Evolutionary conservation across 2,797 vertebrate species (phyloP).

Genomic region (Oreortyx pictus): DNA sequence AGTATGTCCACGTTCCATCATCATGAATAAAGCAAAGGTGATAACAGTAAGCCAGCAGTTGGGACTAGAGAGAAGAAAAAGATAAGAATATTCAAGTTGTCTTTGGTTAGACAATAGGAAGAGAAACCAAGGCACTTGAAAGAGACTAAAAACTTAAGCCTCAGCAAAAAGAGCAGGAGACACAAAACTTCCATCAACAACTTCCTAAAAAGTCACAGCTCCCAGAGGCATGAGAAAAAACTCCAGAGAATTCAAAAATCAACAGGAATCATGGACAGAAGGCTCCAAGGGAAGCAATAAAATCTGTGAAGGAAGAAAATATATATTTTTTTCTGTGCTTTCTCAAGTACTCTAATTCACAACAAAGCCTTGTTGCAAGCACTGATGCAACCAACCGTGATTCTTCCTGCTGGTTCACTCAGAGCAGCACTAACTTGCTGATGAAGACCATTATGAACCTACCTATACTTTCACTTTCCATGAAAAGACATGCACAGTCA

Average conservation of each 20-base stretch:
- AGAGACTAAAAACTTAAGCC: background rate
- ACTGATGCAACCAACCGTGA: background rate
- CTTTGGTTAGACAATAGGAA: background rate
- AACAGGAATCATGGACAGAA: background rate
- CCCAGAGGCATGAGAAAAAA: background rate
- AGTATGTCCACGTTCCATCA: background rate
- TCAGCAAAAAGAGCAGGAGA: background rate
- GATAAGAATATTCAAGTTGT: background rate
- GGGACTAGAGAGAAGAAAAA: background rate
- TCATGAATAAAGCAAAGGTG: background rate
- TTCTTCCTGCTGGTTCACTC: background rate
- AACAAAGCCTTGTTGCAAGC: background rate
- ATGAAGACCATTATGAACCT: background rate
- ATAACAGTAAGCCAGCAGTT: background rate
- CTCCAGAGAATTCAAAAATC: background rate
- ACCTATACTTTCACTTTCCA: background rate
- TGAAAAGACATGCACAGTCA: background rate
- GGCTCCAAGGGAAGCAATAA: background rate
- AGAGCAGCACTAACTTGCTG: rapidly evolving
- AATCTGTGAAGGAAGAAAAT: background rate
- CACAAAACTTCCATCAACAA: background rate
- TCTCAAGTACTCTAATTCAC: background rate
- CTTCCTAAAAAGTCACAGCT: background rate
- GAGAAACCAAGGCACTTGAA: background rate
- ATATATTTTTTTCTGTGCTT: background rate